Evolutionary conservation across 2,113 vertebrate species (phyloP), one percentile per base, ranked within the genome.

Genomic region (Nothocercus nigrocapillus): DNA sequence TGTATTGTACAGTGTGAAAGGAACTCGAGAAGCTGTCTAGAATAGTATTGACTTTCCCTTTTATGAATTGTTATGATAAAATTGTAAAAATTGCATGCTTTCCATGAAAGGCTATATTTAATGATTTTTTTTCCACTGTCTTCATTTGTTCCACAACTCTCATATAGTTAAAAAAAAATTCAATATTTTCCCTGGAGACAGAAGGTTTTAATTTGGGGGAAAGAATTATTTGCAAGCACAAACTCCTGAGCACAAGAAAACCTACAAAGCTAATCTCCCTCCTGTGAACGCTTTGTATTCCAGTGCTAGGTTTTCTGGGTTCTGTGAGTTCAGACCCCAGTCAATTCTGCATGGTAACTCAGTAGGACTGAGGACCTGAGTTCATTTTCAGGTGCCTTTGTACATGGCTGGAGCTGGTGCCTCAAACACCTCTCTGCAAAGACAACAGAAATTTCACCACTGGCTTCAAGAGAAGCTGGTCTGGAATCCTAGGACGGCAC

Each of bases 221-320:
- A 85, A 92, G 44, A 73, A 89, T 82, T 66, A 49, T 73, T 87
- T 91, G 45, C 67, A 80, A 94, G 78, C 53, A 66, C 58, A 54
- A 82, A 58, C 18, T 36, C 84, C 34, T 0, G 0, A 74, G 56
- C 18, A 27, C 30, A 8, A 27, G 15, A 53, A 77, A 4, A 14
- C 16, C 40, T 38, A 25, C 70, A 42, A 77, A 92, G 30, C 13
- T 4, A 21, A 59, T 51, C 11, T 15, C 18, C 9, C 49, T 59
- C 36, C 24, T 38, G 27, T 24, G 88, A 80, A 66, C 11, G 5
- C 24, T 42, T 45, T 34, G 8, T 22, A n/a, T 13, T 77, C 9
- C 24, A 1, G 30, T 32, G 28, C 5, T 79, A 32, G 75, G 25
- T 38, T 67, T 11, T 47, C 28, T 36, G 86, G 36, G n/a, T 22